Conservation (phyloP, 2,888 invertebrate genomes). For the Idaea dimidiata region DNA sequence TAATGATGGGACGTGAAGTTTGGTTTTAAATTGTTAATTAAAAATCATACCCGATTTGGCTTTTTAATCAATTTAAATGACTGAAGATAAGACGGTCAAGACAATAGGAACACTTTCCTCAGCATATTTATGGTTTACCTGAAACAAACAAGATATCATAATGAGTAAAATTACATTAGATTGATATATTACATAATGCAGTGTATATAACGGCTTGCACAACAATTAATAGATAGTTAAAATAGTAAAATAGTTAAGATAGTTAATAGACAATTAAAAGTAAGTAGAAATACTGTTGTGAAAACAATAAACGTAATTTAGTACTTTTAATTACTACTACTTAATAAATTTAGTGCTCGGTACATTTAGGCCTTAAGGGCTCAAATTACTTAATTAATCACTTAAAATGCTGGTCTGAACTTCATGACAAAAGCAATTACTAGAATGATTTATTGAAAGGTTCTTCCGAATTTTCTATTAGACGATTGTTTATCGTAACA, state of each 20-base stretch:
- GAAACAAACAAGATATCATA: background rate
- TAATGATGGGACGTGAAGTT: background rate
- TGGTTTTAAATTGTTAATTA: background rate
- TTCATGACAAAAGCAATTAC: conserved; percentile 5
- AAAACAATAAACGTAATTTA: background rate
- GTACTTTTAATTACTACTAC: background rate
- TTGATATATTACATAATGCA: background rate
- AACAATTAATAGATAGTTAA: background rate
- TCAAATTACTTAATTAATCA: conserved; percentile 2
- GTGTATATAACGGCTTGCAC: background rate
- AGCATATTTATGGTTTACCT: background rate
- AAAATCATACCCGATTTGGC: background rate
- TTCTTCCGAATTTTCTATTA: conserved; percentile 13
- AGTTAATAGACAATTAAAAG: too few relatives aligned
- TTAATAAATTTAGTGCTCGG: background rate
- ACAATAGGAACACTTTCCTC: background rate
- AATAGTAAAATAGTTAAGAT: too few relatives aligned
- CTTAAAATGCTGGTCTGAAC: background rate
- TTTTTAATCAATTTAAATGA: background rate
- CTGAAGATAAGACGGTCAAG: background rate
- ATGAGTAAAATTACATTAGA: background rate
- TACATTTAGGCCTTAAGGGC: background rate
- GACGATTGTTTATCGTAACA: conserved; percentile 18
- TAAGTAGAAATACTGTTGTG: background rate
- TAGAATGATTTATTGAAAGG: conserved; percentile 14